Conservation (phyloP, 64 coral and sea anemone genomes). For the Montipora capricornis region DNA sequence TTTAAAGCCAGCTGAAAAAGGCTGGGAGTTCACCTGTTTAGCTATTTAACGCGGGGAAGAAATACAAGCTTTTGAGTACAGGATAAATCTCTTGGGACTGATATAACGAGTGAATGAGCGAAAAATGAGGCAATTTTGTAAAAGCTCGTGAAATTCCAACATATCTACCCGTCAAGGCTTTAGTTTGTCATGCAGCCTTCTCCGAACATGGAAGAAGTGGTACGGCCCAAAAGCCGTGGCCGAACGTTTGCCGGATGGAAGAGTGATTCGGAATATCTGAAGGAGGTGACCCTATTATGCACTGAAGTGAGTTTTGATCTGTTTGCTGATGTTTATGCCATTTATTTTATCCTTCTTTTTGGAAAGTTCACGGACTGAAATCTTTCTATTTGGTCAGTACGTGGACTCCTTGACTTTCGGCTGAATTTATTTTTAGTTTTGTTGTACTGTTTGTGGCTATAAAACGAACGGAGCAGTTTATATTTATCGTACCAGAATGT, state of each 20-base stretch:
- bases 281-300: constrained; percentile 3
- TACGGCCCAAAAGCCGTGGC: background rate
- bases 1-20: background rate
- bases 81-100: background rate
- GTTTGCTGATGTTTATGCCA: background rate
- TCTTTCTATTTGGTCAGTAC: background rate
- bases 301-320: constrained; percentile 29
- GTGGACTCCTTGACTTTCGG: background rate
- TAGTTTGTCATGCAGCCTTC: background rate
- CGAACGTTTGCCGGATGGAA: constrained; percentile 16
- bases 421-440: background rate
- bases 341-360: background rate
- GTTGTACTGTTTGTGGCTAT: too few relatives aligned
- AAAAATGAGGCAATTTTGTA: background rate
- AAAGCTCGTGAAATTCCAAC: background rate
- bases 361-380: background rate
- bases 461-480: too few relatives aligned
- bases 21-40: background rate
- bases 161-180: background rate
- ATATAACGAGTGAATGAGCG: background rate
- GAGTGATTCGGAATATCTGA: constrained; percentile 27
- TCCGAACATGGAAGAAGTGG: background rate
- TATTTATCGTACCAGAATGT: too few relatives aligned
- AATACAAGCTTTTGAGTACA: background rate
- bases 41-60: background rate